These are phyloP conservation scores for Melanotaenia pygmaea DNA, from an alignment of 2,797 vertebrate genomes.

Conservation along the genomic window DNA sequence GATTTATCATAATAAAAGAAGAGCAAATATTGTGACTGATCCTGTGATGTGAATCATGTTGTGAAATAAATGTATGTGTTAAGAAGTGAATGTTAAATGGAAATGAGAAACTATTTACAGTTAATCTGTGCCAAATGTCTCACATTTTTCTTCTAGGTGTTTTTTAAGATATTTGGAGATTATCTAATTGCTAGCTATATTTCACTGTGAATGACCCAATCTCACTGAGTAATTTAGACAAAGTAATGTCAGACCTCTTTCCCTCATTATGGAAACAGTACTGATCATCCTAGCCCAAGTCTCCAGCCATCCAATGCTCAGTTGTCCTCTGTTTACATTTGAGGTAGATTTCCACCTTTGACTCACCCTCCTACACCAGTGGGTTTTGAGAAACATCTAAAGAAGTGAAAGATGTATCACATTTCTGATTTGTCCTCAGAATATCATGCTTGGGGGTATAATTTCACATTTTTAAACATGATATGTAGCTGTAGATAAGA, in stretches of 20 bases:
- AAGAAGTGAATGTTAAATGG: conserved; percentile 47
- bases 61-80: conserved; percentile 52
- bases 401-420: background rate
- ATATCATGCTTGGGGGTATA: background rate
- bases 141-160: conserved; percentile 25
- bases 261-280: background rate
- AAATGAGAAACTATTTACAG: conserved; percentile 28
- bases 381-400: background rate
- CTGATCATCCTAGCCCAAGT: conserved; percentile 1
- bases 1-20: conserved; percentile 12
- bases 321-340: conserved; percentile 15
- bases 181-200: conserved; percentile 27
- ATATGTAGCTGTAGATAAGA: background rate
- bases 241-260: conserved; percentile 16
- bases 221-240: background rate
- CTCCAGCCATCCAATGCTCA: background rate
- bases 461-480: background rate
- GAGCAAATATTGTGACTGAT: conserved; percentile 17
- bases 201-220: conserved; percentile 52
- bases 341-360: background rate
- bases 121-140: conserved; percentile 44
- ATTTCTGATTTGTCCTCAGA: background rate
- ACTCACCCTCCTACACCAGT: background rate
- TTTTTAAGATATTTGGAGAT: conserved; percentile 11
- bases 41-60: conserved; percentile 35